Evolutionary conservation across 2,113 vertebrate species (phyloP).

Genomic region (Platysternon megacephalum): DNA sequence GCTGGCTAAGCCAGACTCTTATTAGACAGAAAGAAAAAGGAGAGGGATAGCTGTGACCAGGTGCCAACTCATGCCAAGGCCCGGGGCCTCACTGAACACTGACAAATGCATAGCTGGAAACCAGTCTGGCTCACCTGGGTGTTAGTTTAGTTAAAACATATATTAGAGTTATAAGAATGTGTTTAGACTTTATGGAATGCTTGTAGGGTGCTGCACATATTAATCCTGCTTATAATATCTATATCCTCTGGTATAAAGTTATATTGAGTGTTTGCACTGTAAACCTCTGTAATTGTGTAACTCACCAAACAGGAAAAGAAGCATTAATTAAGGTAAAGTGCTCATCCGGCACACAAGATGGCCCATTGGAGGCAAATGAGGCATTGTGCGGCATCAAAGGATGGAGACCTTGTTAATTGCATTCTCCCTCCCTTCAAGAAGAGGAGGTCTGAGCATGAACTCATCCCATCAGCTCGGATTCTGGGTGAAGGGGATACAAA

Average conservation of each 20-base stretch:
- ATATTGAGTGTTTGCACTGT: neutral
- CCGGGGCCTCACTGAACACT: neutral
- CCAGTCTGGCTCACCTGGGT: neutral
- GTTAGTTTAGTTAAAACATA: neutral
- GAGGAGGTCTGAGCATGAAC: neutral
- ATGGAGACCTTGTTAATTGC: neutral
- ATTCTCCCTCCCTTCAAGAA: neutral
- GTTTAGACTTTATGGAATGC: neutral
- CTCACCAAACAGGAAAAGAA: neutral
- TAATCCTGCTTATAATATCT: neutral
- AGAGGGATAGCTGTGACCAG: neutral
- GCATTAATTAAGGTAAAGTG: neutral
- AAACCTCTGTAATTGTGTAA: neutral
- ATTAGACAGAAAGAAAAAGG: neutral
- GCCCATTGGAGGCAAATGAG: neutral
- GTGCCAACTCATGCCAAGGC: neutral
- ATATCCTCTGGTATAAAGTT: neutral
- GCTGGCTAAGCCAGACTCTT: neutral
- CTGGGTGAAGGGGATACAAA: neutral
- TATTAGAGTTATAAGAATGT: neutral
- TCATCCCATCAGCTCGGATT: neutral
- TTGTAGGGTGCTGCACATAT: neutral
- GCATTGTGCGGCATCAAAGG: neutral
- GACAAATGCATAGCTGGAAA: neutral
- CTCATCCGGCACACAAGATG: neutral